Base-by-base conservation (phyloP, 35 echinoderm and acorn worm genomes). In the Apostichopus japonicus region DNA sequence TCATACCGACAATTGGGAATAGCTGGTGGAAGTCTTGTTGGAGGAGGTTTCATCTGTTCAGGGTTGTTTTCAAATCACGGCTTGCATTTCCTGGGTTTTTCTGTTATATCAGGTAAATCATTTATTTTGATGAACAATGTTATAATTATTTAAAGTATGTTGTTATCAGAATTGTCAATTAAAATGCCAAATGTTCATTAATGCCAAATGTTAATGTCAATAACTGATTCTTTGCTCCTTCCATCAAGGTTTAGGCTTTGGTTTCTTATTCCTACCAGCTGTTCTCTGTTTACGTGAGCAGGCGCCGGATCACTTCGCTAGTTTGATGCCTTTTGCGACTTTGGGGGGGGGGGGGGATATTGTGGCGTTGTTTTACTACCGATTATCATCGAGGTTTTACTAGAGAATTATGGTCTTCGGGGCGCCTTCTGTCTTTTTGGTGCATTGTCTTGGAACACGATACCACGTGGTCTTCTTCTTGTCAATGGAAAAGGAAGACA, bases 241-340 rank as follows among this genome's bases (percentile, higher is more conserved):
- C 3, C 59, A 63, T 79, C 11, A 5, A 79, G 77, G 77, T 79
- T 5, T 79, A 33, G 77, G 77, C 0, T 79, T 79, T 79, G 77
- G 77, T 23, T 25, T 23, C 8, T 79, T 79, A 52, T 79, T 33
- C 33, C 33, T 23, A 19, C 77, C 77, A 13, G 23, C 77, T 24
- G 77, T 79, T 13, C 51, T 79, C 14, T 79, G 16, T 79, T 25
- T 79, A 23, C 77, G 77, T 33, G 77, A 79, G 13, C 23, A 79
- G 21, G 24, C 77, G 33, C 77, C 77, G 51, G 24, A 79, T 25
- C 17, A 79, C 77, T 79, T 79, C 10, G 24, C 77, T 23, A 79
- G 77, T 79, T 10, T 79, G 77, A 79, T 79, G 77, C 77, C 77
- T 0, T 24, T 79, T 5, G 77, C 77, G 51, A 79, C 77, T 23